Evolutionary conservation across 2,113 vertebrate species (phyloP).

Genomic region (Chitala chitala): DNA sequence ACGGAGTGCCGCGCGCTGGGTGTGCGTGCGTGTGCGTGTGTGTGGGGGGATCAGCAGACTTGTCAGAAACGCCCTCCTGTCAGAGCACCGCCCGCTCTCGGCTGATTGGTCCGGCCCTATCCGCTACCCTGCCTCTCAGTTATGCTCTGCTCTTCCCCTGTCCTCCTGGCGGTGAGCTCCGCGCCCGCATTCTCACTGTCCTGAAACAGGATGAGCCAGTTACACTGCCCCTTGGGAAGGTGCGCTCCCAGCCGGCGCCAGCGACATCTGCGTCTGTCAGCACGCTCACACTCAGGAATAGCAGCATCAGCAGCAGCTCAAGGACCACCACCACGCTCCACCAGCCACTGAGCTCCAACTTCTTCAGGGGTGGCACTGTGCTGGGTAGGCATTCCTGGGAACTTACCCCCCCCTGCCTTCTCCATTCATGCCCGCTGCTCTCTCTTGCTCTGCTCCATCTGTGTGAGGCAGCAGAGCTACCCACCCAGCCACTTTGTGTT

Average conservation of each 20-base stretch:
- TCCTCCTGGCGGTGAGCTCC: slow-evolving; percentile 35
- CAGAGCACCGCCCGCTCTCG: slow-evolving; percentile 50
- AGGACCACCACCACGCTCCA: slow-evolving; percentile 31
- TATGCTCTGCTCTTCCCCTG: neutral
- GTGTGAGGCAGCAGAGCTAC: slow-evolving; percentile 24
- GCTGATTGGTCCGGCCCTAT: too few relatives aligned
- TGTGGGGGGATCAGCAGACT: slow-evolving; percentile 66
- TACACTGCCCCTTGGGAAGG: slow-evolving; percentile 72
- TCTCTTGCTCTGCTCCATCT: slow-evolving; percentile 19
- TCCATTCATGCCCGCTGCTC: neutral
- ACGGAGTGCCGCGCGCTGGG: slow-evolving; percentile 59
- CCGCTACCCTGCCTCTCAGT: slow-evolving; percentile 7
- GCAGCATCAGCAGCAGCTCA: slow-evolving; percentile 34
- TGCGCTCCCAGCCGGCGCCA: slow-evolving; percentile 60
- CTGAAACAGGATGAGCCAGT: slow-evolving; percentile 78
- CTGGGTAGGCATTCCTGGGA: slow-evolving; percentile 29
- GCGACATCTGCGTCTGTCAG: slow-evolving; percentile 70
- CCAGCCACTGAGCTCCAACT: slow-evolving; percentile 39
- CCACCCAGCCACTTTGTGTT: slow-evolving; percentile 40
- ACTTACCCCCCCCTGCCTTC: slow-evolving; percentile 32
- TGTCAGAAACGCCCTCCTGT: slow-evolving; percentile 56
- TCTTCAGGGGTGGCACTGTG: slow-evolving; percentile 30
- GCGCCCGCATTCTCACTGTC: slow-evolving; percentile 71
- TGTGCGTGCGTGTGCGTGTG: too few relatives aligned
- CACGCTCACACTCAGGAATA: too few relatives aligned